These are phyloP conservation scores for Exaiptasia diaphana DNA, from an alignment of 64 coral and sea anemone genomes.

Conservation along the genomic window DNA sequence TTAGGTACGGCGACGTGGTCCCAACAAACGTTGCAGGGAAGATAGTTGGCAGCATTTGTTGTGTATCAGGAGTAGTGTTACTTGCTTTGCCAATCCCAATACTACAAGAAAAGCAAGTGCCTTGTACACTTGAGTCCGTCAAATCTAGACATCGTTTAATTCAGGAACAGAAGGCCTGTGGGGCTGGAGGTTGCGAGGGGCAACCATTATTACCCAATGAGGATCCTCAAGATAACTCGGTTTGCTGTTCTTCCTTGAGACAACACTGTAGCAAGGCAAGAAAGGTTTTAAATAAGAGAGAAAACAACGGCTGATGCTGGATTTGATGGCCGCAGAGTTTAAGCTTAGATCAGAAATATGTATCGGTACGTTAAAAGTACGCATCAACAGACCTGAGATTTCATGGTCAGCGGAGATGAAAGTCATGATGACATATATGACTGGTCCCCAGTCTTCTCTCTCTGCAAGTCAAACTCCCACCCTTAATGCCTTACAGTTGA, in stretches of 20 bases:
- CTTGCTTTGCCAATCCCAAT: constrained; percentile 86
- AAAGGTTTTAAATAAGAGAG: background rate
- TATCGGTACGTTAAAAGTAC: no score
- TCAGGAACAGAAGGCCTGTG: background rate
- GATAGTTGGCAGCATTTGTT: constrained; percentile 74
- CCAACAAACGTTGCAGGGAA: constrained; percentile 66
- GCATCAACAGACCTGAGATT: no score
- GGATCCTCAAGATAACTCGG: background rate
- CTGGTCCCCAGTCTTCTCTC: no score
- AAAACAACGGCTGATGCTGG: constrained; percentile 10
- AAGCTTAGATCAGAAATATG: no score
- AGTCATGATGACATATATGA: no score
- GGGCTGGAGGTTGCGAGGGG: background rate
- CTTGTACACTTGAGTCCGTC: constrained; percentile 78
- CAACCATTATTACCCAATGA: background rate
- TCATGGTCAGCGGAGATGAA: no score
- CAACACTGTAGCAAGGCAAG: background rate
- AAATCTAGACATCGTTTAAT: constrained; percentile 56
- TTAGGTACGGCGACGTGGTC: constrained; percentile 78
- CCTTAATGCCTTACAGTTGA: no score
- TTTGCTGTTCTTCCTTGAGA: background rate
- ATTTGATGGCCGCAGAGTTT: no score
- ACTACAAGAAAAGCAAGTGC: constrained; percentile 90
- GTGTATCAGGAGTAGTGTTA: constrained; percentile 76
- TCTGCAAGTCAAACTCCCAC: no score